These are phyloP conservation scores for Scaptomyza parva DNA, from an alignment of 2,888 invertebrate genomes.

Conservation along the genomic window DNA sequence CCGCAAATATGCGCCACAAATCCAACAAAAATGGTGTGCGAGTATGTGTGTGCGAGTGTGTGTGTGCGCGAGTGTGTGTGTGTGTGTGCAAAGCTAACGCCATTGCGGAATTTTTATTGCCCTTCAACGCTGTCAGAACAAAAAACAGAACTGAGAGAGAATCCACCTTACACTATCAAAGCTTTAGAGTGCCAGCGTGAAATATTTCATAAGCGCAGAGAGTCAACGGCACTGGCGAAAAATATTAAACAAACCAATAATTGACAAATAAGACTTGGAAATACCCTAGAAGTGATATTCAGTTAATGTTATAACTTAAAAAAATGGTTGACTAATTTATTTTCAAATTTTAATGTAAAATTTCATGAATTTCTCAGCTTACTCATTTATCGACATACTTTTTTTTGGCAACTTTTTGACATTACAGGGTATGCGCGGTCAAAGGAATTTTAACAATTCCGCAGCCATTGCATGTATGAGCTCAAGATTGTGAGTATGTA, in stretches of 20 bases:
- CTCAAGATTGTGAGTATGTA: constrained; percentile 21
- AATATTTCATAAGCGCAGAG: constrained; percentile 69
- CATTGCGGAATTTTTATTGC: constrained; percentile 77
- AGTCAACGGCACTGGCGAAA: constrained; percentile 35
- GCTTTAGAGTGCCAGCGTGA: constrained; percentile 70
- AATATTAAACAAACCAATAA: constrained; percentile 20
- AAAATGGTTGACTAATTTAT: background rate
- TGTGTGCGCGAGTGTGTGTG: constrained; percentile 17
- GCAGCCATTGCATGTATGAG: constrained; percentile 47
- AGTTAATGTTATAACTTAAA: background rate
- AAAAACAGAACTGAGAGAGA: constrained; percentile 45
- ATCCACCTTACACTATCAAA: constrained; percentile 47
- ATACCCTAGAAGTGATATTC: constrained; percentile 6
- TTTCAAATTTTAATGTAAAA: background rate
- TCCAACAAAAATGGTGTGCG: constrained; percentile 29
- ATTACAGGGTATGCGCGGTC: constrained; percentile 19
- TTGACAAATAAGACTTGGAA: background rate
- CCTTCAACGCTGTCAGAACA: constrained; percentile 61
- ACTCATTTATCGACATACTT: too few species aligned
- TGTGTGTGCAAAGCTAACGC: constrained; percentile 58
- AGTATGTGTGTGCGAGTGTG: constrained; percentile 2
- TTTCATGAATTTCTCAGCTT: too few species aligned
- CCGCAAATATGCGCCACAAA: constrained; percentile 64
- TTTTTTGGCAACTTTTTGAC: too few species aligned
- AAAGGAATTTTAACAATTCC: constrained; percentile 59